phyloP scores from a whole-genome alignment of 2,113 vertebrate genomes.

The Chamaetylas fuelleborni region DNA sequence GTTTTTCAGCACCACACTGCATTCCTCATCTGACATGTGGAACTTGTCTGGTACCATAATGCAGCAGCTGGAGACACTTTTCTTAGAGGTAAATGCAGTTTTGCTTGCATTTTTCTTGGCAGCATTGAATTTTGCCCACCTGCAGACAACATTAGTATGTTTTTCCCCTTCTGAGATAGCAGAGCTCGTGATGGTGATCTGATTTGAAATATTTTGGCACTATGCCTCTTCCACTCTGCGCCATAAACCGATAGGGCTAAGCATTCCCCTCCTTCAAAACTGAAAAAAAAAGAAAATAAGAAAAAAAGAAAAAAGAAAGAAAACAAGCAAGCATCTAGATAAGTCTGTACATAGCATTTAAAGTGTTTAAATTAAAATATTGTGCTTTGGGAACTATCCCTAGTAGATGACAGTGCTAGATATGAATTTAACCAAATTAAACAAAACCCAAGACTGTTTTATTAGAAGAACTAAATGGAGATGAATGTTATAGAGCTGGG shows the following conservation, averaged over 20 bases:
- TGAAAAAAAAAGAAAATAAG: neutral
- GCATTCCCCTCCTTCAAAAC: neutral
- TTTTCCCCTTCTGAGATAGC: slow-evolving; percentile 11
- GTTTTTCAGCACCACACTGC: slow-evolving; percentile 16
- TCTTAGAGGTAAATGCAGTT: slow-evolving; percentile 37
- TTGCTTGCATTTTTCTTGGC: slow-evolving; percentile 56
- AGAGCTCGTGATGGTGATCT: slow-evolving; percentile 18
- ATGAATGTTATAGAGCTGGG: neutral
- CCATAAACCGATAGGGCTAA: neutral
- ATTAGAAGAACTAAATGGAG: neutral
- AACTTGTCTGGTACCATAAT: slow-evolving; percentile 50
- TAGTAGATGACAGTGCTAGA: neutral
- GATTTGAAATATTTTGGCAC: slow-evolving; percentile 36
- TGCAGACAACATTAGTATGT: slow-evolving; percentile 31
- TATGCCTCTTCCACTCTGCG: neutral
- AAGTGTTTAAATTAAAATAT: neutral
- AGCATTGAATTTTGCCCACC: slow-evolving; percentile 51
- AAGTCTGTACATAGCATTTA: neutral
- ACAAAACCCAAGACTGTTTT: neutral
- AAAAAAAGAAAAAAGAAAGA: neutral
- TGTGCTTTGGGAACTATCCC: neutral
- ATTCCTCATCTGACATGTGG: slow-evolving; percentile 49
- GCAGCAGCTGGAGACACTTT: slow-evolving; percentile 60
- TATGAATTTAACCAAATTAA: slow-evolving; percentile 9
- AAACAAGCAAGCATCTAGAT: neutral